Base-by-base conservation (phyloP, 2,113 vertebrate genomes). In the Tursiops truncatus region DNA sequence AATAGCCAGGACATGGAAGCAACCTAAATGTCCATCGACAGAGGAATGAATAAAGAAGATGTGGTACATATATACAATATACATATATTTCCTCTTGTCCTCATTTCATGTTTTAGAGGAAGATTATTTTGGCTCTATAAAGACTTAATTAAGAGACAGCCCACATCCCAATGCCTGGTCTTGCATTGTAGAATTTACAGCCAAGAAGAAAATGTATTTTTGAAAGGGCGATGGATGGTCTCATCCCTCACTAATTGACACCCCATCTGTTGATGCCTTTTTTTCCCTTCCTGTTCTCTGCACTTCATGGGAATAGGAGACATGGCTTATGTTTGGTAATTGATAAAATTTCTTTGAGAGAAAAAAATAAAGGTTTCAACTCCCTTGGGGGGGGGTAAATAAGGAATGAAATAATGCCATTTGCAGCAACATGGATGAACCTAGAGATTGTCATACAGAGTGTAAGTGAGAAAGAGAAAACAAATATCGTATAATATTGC, bases 121-220 rank as follows among this genome's bases (percentile, higher is more conserved):
- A 68, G 38, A 86, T 95, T 91, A 33, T 95, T 85, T 96, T 97
- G 83, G 47, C 21, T 88, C 63, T 73, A 58, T 92, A 87, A 93
- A 91, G 62, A 92, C 82, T 81, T 81, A 90, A 94, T 95, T 97
- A 76, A 90, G 6, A 28, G 12, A 86, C 13, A 96, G 62, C 71
- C 73, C 36, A 58, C 38, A 47, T 67, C 31, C 94, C 73, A 88
- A 31, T 95, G 63, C 56, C 44, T 97, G 38, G 25, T 79, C 67
- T 92, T 47, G 68, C 31, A 28, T 20, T 89, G 56, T 92, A 97
- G 91, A 95, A 97, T 85, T 76, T 68, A 89, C 20, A 97, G 76
- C 73, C 92, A 94, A 93, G 70, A 94, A 93, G 70, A 91, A 95
- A 79, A 95, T 98, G 6, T 95, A 74, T 80, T 94, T 96, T 83